Conservation (phyloP, 2,113 vertebrate species). For the Herpetotheres cachinnans region DNA sequence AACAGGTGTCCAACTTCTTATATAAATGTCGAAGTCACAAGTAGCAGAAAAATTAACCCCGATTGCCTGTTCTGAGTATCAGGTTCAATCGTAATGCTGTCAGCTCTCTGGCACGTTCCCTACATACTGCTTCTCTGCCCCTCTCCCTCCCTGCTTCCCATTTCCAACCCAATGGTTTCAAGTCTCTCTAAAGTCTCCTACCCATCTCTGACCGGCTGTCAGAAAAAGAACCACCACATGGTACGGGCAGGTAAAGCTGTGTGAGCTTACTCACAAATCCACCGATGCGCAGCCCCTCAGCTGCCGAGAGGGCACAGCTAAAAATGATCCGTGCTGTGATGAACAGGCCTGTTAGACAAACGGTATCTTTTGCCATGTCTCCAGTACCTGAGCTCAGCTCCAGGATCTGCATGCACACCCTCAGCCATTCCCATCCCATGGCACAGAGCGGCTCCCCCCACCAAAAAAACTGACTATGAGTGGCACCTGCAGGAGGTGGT, state of each 20-base stretch:
- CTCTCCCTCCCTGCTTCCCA: not conserved
- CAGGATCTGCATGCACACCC: accelerated
- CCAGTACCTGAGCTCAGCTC: not conserved
- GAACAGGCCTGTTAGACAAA: not conserved
- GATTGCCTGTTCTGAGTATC: not conserved
- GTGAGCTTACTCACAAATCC: not conserved
- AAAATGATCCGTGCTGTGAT: not conserved
- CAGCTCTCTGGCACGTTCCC: not conserved
- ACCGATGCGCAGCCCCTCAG: no score
- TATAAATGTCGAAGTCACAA: not conserved
- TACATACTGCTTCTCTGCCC: not conserved
- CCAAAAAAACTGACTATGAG: accelerated
- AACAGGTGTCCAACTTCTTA: not conserved
- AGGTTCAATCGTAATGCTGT: not conserved
- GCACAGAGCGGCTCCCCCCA: not conserved
- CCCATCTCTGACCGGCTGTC: not conserved
- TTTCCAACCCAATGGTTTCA: not conserved
- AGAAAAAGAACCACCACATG: not conserved
- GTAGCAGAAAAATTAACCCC: not conserved
- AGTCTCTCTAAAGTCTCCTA: not conserved
- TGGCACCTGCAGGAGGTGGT: not conserved
- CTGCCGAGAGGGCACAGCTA: accelerated
- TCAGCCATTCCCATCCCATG: not conserved
- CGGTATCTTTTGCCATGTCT: not conserved
- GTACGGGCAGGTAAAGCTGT: not conserved